Percentiles rank a stretch among this genome's conserved stretches.
phyloP scores from a whole-genome alignment of 2,113 vertebrate genomes.

The human region GRCh38 chr7:82476001-82476500 shows the following conservation, averaged over 20 bases:
- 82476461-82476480: neutral
- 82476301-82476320: neutral
- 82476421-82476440: neutral
- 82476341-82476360: neutral
- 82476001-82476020: neutral
- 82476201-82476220: neutral
- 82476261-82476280: neutral
- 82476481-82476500: constrained; percentile 72
- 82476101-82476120: neutral
- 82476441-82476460: neutral
- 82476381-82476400: neutral
- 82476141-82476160: constrained; percentile 12
- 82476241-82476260: constrained; percentile 28
- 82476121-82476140: neutral
- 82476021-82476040: neutral
- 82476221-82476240: neutral
- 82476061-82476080: neutral
- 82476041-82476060: neutral
- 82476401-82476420: neutral
- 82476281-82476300: neutral
- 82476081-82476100: neutral
- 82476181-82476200: neutral
- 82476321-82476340: neutral
- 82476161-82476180: neutral
- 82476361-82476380: neutral